Base-by-base conservation (phyloP, 2,797 vertebrate genomes). In the Crocodylus rhombifer region DNA sequence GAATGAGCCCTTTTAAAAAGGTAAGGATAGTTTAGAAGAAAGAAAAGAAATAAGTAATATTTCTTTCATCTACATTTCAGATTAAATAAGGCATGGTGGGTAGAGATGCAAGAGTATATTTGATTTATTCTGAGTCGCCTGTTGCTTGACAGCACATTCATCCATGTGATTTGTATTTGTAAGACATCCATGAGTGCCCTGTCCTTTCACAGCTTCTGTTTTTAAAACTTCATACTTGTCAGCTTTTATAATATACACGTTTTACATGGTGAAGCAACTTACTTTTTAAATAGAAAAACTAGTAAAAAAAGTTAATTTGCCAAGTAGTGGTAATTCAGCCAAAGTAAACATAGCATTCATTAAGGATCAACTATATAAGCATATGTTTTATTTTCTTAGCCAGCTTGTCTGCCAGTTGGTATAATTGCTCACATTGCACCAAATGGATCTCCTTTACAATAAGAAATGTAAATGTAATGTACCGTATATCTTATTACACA, bases 291-390 rank as follows among this genome's bases (percentile, higher is more conserved):
- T 28, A 51, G 14, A 93, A 92, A 93, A 77, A 33, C 18, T 26
- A 2, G 20, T 69, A 88, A 80, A 26, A 93, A 93, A 81, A 55
- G 16, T 77, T 89, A 88, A 86, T 65, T 88, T 91, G 21, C 57
- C 84, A 94, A 94, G 80, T 15, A 89, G 26, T 63, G 36, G 33
- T 61, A 84, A 91, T 84, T 90, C 73, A 89, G 58, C 16, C 87
- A 93, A 91, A 64, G 75, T 42, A 89, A 95, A 84, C 1, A 3
- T 42, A 78, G 36, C 60, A 84, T 75, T 92, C 28, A 81, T 77
- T 65, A 94, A 77, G n/a, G 55, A 92, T 42, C 8, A 86, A 61
- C n/a, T 89, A 82, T 74, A 56, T 87, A 90, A 93, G 57, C 5
- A 30, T 58, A 14, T 25, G 17, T 36, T 92, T 82, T 82, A 3